Conservation (phyloP, 2,113 vertebrate genomes). For the Myotis davidii region DNA sequence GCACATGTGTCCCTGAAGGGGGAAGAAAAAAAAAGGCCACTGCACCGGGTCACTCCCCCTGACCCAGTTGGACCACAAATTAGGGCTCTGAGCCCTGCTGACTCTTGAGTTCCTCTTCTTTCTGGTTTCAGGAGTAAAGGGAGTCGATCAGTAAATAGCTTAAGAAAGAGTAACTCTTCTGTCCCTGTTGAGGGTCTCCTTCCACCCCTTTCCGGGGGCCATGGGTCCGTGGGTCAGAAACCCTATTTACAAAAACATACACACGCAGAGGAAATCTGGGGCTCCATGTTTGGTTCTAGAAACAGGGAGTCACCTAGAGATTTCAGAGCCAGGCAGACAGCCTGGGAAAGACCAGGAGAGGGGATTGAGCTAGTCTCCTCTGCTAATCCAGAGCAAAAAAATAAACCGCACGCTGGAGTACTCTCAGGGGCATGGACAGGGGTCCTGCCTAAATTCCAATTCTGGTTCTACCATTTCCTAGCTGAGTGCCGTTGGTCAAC, state of each 20-base stretch:
- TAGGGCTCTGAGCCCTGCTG: slow-evolving; percentile 51
- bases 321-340: neutral
- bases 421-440: neutral
- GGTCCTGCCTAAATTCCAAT: neutral
- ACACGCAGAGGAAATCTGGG: neutral
- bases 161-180: neutral
- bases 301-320: neutral
- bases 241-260: neutral
- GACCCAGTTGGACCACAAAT: slow-evolving; percentile 71
- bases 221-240: neutral
- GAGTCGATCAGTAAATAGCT: slow-evolving; percentile 58
- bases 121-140: slow-evolving; percentile 56
- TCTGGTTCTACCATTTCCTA: neutral
- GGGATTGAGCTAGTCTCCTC: neutral
- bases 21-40: neutral
- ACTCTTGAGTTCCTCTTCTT: slow-evolving; percentile 48
- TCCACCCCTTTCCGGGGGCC: neutral
- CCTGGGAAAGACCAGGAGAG: neutral
- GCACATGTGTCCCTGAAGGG: neutral
- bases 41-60: slow-evolving; percentile 50
- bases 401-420: neutral
- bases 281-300: neutral
- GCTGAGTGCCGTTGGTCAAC: neutral
- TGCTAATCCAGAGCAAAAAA: neutral
- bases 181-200: neutral